Evolutionary conservation across 2,888 invertebrate genomes (phyloP).

Genomic region (Mesorhabditis sp.): DNA sequence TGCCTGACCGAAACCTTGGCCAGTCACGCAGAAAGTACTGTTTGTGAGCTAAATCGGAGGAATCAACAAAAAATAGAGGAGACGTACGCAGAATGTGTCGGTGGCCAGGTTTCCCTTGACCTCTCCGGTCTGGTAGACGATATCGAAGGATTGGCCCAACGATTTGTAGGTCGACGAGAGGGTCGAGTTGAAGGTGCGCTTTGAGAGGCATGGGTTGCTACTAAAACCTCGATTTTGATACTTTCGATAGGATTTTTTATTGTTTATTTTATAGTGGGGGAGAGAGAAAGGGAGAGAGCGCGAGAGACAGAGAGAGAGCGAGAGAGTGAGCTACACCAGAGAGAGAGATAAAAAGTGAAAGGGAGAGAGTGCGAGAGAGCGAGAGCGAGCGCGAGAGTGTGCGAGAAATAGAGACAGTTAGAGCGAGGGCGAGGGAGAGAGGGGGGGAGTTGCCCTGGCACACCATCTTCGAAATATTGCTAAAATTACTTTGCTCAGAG

Average conservation of each 20-base stretch:
- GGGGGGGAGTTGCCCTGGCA: too few species aligned
- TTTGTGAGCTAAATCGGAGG: slow-evolving; percentile 31
- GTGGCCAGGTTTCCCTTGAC: slow-evolving; percentile 41
- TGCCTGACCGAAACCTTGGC: slow-evolving; percentile 64
- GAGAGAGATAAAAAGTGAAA: too few species aligned
- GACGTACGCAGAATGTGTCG: slow-evolving; percentile 42
- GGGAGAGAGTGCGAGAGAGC: too few species aligned
- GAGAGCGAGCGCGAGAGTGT: too few species aligned
- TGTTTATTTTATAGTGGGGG: too few species aligned
- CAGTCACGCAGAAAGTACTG: slow-evolving; percentile 53
- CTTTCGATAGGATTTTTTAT: too few species aligned
- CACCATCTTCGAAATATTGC: too few species aligned
- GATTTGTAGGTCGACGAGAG: slow-evolving; percentile 27
- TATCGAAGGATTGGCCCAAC: slow-evolving; percentile 31
- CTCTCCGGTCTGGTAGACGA: slow-evolving; percentile 48
- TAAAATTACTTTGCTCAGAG: neutral
- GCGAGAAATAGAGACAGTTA: too few species aligned
- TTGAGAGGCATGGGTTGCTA: slow-evolving; percentile 31
- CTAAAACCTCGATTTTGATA: neutral
- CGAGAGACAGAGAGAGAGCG: too few species aligned
- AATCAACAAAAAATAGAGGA: neutral
- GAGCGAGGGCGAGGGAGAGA: too few species aligned
- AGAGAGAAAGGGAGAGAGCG: too few species aligned
- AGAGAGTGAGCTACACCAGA: too few species aligned
- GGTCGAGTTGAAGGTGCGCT: slow-evolving; percentile 34